A percentile compares a stretch with the other conserved stretches of the same genome.
phyloP scores from a whole-genome alignment of 2,797 vertebrate genomes.

The Enteromius argenteus region DNA sequence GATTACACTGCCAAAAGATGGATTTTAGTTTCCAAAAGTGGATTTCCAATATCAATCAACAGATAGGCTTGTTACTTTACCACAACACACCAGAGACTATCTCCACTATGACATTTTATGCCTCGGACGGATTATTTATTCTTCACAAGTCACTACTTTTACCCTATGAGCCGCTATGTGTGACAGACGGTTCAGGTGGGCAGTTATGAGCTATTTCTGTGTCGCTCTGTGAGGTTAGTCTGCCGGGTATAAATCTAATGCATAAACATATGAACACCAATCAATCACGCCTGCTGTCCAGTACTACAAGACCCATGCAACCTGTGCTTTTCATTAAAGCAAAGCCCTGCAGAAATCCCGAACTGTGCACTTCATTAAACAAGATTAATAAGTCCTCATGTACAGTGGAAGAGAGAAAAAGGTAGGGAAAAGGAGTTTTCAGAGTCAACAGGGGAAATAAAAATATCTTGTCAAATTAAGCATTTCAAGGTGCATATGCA shows the following conservation, averaged over 20 bases:
- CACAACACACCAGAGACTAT: not conserved
- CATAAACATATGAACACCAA: not conserved
- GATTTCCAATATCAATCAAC: not conserved
- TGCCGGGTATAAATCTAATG: not conserved
- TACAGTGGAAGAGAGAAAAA: not conserved
- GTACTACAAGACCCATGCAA: not conserved
- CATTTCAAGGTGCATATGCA: not conserved
- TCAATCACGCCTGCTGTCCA: not conserved
- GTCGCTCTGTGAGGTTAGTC: not conserved
- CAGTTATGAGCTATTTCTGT: not conserved
- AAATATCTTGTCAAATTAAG: not conserved
- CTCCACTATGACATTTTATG: not conserved
- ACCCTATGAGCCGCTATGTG: not conserved
- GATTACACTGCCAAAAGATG: not conserved
- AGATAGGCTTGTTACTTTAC: not conserved
- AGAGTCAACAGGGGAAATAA: not conserved
- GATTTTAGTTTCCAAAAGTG: not conserved
- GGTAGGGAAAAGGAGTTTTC: not conserved
- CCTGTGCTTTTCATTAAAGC: slow-evolving; percentile 22
- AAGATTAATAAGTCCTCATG: not conserved
- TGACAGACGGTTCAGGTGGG: not conserved
- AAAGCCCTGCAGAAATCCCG: slow-evolving; percentile 18
- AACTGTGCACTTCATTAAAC: slow-evolving; percentile 14
- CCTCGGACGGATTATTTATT: not conserved
- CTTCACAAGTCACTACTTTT: not conserved